These are phyloP conservation scores for Tinea trinotella DNA, from an alignment of 2,888 invertebrate genomes.

Conservation along the genomic window DNA sequence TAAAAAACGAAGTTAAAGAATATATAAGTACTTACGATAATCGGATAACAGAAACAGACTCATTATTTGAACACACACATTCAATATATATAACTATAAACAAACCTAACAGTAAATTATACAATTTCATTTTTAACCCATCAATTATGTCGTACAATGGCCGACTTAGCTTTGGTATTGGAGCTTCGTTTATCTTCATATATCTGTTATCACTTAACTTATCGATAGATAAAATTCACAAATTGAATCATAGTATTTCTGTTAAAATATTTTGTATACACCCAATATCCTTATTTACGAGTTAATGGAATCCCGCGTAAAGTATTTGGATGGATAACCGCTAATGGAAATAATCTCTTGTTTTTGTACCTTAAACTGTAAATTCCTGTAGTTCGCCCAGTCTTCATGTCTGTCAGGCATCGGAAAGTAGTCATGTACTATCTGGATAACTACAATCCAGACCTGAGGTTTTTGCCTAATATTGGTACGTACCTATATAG, in stretches of 20 bases:
- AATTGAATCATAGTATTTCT: conserved; percentile 11
- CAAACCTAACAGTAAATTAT: not conserved
- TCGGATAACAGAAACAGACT: conserved; percentile 14
- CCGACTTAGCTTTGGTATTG: not conserved
- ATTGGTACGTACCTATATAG: too few relatives aligned
- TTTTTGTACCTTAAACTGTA: too few relatives aligned
- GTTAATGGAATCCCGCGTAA: too few relatives aligned
- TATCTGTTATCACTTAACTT: not conserved
- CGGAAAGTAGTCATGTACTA: too few relatives aligned
- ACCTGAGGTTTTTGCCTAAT: too few relatives aligned
- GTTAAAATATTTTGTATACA: not conserved
- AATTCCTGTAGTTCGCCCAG: too few relatives aligned
- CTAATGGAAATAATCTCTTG: too few relatives aligned
- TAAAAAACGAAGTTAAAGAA: too few relatives aligned
- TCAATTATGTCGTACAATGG: not conserved
- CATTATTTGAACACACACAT: not conserved
- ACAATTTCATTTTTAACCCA: not conserved
- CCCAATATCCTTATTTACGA: not conserved
- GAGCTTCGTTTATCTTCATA: not conserved
- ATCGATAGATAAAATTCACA: conserved; percentile 5
- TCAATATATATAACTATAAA: not conserved
- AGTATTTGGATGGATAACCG: too few relatives aligned
- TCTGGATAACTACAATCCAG: too few relatives aligned
- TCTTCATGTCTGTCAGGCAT: too few relatives aligned
- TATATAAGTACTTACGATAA: conserved; percentile 14